phyloP scores from a whole-genome alignment of 2,113 vertebrate genomes.

The Psilopsiagon aymara region DNA sequence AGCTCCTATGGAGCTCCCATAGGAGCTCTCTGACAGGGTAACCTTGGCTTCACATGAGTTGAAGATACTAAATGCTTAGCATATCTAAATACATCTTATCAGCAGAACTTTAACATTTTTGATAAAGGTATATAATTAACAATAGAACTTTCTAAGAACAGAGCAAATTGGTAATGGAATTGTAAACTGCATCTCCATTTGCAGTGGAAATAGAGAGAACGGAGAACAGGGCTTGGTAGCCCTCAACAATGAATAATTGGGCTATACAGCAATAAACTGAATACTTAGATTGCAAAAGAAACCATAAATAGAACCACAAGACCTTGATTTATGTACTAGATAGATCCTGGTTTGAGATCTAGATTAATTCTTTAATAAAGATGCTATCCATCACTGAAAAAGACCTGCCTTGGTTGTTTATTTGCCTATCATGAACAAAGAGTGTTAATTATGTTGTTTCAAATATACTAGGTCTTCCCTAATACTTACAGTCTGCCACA shows the following conservation, averaged over 20 bases:
- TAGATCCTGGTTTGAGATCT: slow-evolving; percentile 34
- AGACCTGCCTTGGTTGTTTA: slow-evolving; percentile 53
- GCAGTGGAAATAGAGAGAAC: neutral
- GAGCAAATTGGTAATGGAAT: neutral
- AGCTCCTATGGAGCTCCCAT: neutral
- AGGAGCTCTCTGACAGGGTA: neutral
- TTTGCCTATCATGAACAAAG: slow-evolving; percentile 58
- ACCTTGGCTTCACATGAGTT: neutral
- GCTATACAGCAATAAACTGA: slow-evolving; percentile 67
- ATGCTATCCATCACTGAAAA: slow-evolving; percentile 50
- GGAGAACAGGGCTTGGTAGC: neutral
- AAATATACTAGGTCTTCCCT: slow-evolving; percentile 38
- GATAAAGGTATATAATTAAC: neutral
- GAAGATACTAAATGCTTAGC: neutral
- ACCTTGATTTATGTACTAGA: slow-evolving; percentile 52
- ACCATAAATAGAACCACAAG: slow-evolving; percentile 73
- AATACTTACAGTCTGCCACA: slow-evolving; percentile 36
- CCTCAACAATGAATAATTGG: slow-evolving; percentile 36
- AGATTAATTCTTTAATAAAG: slow-evolving; percentile 68
- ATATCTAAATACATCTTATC: neutral
- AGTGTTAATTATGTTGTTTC: slow-evolving; percentile 59
- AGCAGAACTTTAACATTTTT: neutral
- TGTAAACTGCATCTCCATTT: neutral
- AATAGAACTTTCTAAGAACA: neutral
- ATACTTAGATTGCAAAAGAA: slow-evolving; percentile 65